Evolutionary conservation across 2,888 invertebrate genomes (phyloP), one percentile per base, ranked within the genome.

Genomic region (Mantis religiosa): DNA sequence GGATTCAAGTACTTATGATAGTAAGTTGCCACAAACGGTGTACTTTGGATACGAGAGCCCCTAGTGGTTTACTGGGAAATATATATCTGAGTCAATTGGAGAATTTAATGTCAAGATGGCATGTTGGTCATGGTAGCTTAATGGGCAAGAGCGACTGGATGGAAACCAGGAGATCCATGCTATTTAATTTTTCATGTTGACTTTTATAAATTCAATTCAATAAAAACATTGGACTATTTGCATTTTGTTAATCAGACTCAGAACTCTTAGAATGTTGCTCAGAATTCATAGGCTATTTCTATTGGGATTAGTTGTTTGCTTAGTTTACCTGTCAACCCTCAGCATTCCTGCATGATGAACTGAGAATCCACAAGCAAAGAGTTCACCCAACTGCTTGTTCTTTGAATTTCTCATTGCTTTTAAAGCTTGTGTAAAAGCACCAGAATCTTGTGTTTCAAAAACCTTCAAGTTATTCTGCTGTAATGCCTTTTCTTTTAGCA

Each of bases 341-440:
- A 98, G 92, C 96, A 99, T 97, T 9, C 99, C 99, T 41, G 99
- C 99, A 93, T 99, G 99, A 94, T 99, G 99, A 91, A 98, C 97
- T 3, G 97, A 97, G 91, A 99, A 95, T 0, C 99, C 99, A 92
- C 95, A 95, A 0, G 96, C 95, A 92, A 99, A 97, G 84, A 99
- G 93, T 91, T 98, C 98, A 0, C 95, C 95, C 82, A 99, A 93
- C 91, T 97, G 96, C 91, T 97, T 97, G 92, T 98, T 98, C 88
- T 96, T 95, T 88, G 97, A 96, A 91, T 95, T 96, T 81, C 94
- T 94, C 54, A 97, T 95, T 1, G 95, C 94, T 91, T 96, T 97
- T 90, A 95, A 94, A 0, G 97, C 97, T 91, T 96, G 94, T 8
- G 96, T 94, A 90, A 95, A 95, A 0, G 95, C 95, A 0, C 94